Evolutionary conservation across 2,113 vertebrate species (phyloP).

Genomic region (Mormyrus iriodes): DNA sequence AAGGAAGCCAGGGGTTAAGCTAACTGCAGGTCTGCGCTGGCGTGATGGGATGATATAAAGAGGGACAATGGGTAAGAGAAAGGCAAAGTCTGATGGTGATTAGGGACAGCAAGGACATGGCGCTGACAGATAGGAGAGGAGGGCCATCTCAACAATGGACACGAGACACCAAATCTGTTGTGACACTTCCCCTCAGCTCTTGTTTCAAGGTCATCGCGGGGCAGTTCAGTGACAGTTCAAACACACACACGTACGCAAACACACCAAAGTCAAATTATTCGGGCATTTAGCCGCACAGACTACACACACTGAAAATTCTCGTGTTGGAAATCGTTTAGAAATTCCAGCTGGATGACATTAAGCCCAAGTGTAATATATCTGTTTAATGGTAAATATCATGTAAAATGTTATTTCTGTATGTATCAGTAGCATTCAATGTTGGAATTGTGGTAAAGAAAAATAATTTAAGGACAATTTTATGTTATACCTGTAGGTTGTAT

Average conservation of each 20-base stretch:
- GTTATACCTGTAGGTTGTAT: neutral
- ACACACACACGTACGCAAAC: slow-evolving; percentile 10
- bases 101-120: slow-evolving; percentile 48
- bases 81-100: slow-evolving; percentile 51
- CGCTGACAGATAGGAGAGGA: slow-evolving; percentile 61
- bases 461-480: neutral
- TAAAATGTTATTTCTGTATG: neutral
- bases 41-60: neutral
- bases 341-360: neutral
- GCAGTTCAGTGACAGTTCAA: slow-evolving; percentile 43
- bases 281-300: neutral
- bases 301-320: neutral
- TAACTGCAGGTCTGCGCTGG: neutral
- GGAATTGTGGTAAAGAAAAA: neutral
- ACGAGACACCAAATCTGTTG: slow-evolving; percentile 61
- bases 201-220: slow-evolving; percentile 56
- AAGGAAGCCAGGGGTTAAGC: neutral
- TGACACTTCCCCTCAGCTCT: slow-evolving; percentile 65
- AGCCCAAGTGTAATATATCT: neutral
- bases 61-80: slow-evolving; percentile 21
- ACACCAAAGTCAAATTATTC: neutral
- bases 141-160: slow-evolving; percentile 54
- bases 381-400: neutral
- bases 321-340: neutral
- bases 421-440: neutral